Base-by-base conservation (phyloP, 2,888 invertebrate species). In the Melolontha melolontha region DNA sequence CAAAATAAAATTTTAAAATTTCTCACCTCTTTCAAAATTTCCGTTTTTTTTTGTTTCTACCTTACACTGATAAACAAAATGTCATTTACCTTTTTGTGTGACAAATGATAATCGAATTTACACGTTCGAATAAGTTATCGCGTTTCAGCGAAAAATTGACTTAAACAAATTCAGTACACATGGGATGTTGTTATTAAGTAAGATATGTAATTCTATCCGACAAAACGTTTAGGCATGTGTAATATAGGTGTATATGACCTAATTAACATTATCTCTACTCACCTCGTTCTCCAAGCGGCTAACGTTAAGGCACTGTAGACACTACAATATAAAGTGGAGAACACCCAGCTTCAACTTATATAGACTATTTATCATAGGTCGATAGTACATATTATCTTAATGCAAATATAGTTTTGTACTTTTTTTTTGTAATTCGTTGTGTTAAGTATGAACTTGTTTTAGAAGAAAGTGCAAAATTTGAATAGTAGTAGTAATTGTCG, bases 321-420 rank as follows among this genome's bases (percentile, higher is more conserved):
- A 47, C 59, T 62, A 34, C 16, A 34, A 62, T 62, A 47, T 62
- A 47, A 62, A 62, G 59, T 39, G 29, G 59, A 16, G 34, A 47
- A 44, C 59, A 47, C 34, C 44, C 59, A 59, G 44, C 44, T 47
- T 34, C 59, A 16, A 34, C 47, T 62, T 62, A 62, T 62, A 62
- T 62, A 62, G 16, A 47, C 34, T 34, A 62, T 47, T 62, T 62
- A 62, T 62, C 47, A 47, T 47, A 62, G 49, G 59, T 62, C 59
- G 59, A 62, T 62, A 62, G 59, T 49, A 62, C 11, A 16, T 47
- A 59, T 62, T 62, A 62, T 62, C 59, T 62, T 29, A 62, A 62
- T 62, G 49, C 47, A 62, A 62, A 62, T 47, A 62, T 16, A 62
- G 29, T 44, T 59, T 59, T 34, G 44, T 57, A 27, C 34, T 34